These are phyloP conservation scores for Trachemys scripta DNA, from an alignment of 2,113 vertebrate species.

Conservation along the genomic window DNA sequence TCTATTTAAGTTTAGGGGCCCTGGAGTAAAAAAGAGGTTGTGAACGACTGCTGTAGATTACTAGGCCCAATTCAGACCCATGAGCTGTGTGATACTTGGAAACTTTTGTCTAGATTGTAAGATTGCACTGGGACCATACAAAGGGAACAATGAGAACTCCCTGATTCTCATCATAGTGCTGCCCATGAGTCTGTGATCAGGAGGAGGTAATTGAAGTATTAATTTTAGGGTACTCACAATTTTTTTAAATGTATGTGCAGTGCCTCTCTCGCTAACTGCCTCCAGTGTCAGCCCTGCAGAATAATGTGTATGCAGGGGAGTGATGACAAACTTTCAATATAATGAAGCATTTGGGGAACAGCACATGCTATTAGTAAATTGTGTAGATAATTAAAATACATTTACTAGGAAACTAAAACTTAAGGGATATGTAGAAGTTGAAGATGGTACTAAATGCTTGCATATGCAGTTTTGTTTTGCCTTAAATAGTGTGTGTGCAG, in stretches of 20 bases:
- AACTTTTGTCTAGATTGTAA: neutral
- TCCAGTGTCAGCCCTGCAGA: neutral
- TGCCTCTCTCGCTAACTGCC: neutral
- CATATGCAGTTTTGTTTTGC: neutral
- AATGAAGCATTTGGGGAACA: neutral
- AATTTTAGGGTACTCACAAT: neutral
- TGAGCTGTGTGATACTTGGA: neutral
- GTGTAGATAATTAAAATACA: neutral
- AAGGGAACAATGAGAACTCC: too few species aligned
- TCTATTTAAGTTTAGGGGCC: too few species aligned
- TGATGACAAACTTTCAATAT: neutral
- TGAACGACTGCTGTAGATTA: too few species aligned
- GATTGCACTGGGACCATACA: too few species aligned
- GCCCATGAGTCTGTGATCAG: neutral
- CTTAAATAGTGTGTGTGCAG: neutral
- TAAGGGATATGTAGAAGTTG: neutral
- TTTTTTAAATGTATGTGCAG: neutral
- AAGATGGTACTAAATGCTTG: neutral
- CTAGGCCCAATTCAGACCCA: neutral
- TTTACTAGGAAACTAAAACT: rapidly evolving
- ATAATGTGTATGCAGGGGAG: neutral
- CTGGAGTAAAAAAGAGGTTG: too few species aligned
- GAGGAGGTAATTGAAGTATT: neutral
- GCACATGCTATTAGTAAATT: neutral
- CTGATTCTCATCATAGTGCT: neutral